Conservation (phyloP, 2,113 vertebrate species). For the Ursus arctos region DNA sequence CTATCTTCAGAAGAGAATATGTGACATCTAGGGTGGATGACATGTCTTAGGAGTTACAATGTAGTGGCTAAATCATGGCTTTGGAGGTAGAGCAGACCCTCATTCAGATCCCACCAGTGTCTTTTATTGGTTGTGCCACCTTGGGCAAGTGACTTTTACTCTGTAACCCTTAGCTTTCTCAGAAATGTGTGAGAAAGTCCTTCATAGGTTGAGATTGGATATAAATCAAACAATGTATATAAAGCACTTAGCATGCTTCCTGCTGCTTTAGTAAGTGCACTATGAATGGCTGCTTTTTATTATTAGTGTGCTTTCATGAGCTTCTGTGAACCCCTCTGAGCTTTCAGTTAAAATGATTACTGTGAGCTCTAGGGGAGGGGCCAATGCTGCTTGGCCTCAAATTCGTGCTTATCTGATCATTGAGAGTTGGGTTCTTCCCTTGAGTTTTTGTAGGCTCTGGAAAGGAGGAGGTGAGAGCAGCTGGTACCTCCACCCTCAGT, state of each 20-base stretch:
- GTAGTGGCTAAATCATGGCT: not conserved
- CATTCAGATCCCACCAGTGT: not conserved
- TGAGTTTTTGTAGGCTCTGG: not conserved
- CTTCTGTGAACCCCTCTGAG: not conserved
- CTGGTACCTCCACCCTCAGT: rapidly evolving
- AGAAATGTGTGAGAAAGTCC: not conserved
- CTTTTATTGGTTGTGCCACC: not conserved
- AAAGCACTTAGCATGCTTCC: constrained; percentile 28
- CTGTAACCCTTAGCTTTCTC: not conserved
- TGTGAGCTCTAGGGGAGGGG: not conserved
- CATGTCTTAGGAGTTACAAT: not conserved
- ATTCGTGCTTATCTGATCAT: not conserved
- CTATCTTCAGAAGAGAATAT: not conserved
- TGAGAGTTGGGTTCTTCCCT: not conserved
- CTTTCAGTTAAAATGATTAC: not conserved
- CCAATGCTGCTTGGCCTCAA: not conserved
- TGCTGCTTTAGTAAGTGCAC: constrained; percentile 21
- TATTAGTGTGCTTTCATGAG: constrained; percentile 15
- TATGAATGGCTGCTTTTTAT: constrained; percentile 8
- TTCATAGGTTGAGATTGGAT: not conserved
- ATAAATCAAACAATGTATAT: constrained; percentile 24
- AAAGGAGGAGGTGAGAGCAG: not conserved
- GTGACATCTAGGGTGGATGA: not conserved
- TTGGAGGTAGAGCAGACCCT: not conserved
- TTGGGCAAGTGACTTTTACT: constrained; percentile 8